Evolutionary conservation across 2,888 invertebrate species (phyloP).

Genomic region (Stenotaenia linearis): DNA sequence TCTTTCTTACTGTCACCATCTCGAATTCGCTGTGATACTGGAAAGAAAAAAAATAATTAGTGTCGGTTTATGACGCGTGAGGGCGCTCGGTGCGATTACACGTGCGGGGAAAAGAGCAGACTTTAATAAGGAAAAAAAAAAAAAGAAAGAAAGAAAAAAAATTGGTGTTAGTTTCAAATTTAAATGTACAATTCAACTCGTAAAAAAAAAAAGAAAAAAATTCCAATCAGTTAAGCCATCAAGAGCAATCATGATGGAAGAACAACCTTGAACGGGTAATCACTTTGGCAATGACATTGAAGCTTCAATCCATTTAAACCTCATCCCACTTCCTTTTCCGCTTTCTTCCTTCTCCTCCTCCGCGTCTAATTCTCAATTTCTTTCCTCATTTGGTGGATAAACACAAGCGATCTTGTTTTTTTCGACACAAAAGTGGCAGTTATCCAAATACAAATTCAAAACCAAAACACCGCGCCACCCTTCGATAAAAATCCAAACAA

Average conservation of each 20-base stretch:
- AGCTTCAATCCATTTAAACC: constrained; percentile 20
- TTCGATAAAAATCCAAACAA: not conserved
- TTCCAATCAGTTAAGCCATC: not conserved
- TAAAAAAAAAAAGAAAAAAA: not conserved
- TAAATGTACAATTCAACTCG: not conserved
- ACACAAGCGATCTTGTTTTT: not conserved
- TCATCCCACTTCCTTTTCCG: constrained; percentile 23
- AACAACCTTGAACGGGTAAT: constrained; percentile 21
- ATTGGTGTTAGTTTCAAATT: not conserved
- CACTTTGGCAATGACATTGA: constrained; percentile 26
- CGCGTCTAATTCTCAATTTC: not conserved
- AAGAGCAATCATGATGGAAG: constrained; percentile 8
- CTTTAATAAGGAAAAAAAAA: not conserved
- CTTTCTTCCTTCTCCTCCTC: not conserved
- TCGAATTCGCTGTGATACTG: not conserved
- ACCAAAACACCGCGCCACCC: not conserved
- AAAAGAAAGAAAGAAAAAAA: not conserved
- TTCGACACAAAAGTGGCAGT: not conserved
- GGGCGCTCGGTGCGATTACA: too few species aligned
- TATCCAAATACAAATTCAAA: not conserved
- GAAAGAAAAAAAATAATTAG: not conserved
- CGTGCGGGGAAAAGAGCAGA: too few species aligned
- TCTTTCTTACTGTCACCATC: constrained; percentile 47
- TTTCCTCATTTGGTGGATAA: constrained; percentile 20
- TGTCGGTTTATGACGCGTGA: too few species aligned